phyloP scores from a whole-genome alignment of 2,797 vertebrate genomes.

The Oceanodroma leucorhoa region DNA sequence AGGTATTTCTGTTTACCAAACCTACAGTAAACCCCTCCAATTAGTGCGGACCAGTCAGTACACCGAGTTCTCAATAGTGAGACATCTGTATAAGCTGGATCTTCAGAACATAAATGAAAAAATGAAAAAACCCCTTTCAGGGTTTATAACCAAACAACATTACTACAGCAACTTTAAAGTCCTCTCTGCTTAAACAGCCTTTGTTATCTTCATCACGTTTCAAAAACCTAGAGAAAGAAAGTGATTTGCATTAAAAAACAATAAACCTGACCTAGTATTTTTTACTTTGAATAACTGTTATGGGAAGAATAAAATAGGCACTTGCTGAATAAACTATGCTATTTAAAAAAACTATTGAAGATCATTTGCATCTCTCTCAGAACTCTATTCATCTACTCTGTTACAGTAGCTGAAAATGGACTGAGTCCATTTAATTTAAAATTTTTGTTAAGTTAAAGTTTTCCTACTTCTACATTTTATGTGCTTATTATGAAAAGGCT shows the following conservation, averaged over 20 bases:
- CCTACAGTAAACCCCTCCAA: not conserved
- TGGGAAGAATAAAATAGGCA: not conserved
- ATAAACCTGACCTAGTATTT: not conserved
- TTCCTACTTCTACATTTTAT: not conserved
- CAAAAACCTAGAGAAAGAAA: constrained; percentile 70
- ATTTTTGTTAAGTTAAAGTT: not conserved
- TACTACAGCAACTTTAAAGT: constrained; percentile 73
- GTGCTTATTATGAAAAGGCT: not conserved
- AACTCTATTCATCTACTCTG: not conserved
- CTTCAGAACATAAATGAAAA: not conserved
- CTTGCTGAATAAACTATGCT: not conserved
- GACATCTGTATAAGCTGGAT: not conserved
- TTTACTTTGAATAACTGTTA: not conserved
- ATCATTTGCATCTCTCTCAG: not conserved
- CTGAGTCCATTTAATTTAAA: not conserved
- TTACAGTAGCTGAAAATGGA: not conserved
- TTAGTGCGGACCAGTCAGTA: not conserved
- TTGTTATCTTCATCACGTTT: constrained; percentile 64
- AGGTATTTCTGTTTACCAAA: not conserved
- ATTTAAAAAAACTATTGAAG: not conserved
- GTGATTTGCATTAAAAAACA: not conserved
- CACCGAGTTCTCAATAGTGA: not conserved
- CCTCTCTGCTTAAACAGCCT: constrained; percentile 73
- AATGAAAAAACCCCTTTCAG: constrained; percentile 73
- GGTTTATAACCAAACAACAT: constrained; percentile 80